Evolutionary conservation across 2,797 vertebrate genomes (phyloP), one percentile per base, ranked within the genome.

Genomic region (Thamnophis elegans): DNA sequence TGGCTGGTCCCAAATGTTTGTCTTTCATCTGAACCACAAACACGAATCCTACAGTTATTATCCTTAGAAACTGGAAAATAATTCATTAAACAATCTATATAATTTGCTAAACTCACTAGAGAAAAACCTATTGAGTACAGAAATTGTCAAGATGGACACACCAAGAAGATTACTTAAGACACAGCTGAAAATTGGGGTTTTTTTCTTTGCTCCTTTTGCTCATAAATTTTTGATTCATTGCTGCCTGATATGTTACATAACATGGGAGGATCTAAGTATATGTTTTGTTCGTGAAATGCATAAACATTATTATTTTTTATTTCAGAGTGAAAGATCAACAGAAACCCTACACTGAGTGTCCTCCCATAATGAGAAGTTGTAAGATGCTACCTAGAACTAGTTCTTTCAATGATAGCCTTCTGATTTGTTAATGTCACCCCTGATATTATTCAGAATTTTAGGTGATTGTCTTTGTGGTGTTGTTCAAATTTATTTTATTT

Each of bases 1-100:
- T 97, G 97, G 98, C 98, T 97, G 96, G 96, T 97, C 96, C 95
- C 95, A 98, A 98, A 98, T 97, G 96, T 97, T 97, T 98, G 98
- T 97, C 98, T 98, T 98, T 98, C 98, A 98, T 98, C 97, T 98
- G 97, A 96, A 96, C 97, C 82, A 97, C 96, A 98, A 98, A 98
- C 96, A 98, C 97, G 96, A 97, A 95, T 97, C 95, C 96, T 97
- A 97, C 96, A 98, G 98, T 98, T 98, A 98, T 98, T 98, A 95
- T 97, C 97, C 97, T 97, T 97, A 97, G 97, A 97, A 97, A 96
- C 91, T 96, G 96, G 95, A 97, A 97, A 97, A 97, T 88, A 96
- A 97, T 97, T 97, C 93, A 96, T 97, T 87, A 97, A 97, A 97
- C 96, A 94, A 96, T 96, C 36, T 82, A 47, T 47, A 82, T 96